These are phyloP conservation scores for Spatulosminthurus flaviceps DNA, from an alignment of 2,888 invertebrate species.

Conservation along the genomic window DNA sequence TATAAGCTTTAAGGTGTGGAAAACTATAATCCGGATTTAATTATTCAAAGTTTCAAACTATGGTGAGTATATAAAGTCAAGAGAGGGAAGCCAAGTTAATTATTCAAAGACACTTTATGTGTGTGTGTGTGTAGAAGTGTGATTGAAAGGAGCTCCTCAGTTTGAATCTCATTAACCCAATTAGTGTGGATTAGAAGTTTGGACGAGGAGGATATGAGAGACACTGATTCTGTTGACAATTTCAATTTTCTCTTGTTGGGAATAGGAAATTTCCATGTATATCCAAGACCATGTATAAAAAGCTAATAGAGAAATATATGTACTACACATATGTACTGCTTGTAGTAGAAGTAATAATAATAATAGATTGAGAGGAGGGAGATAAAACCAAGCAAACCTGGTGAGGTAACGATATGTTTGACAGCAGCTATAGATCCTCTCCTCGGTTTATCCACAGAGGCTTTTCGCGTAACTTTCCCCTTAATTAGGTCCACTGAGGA, in stretches of 20 bases:
- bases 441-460: slow-evolving; percentile 61
- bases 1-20: too few relatives aligned
- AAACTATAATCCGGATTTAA: not conserved
- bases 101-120: not conserved
- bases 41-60: slow-evolving; percentile 1
- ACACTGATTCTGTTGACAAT: not conserved
- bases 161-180: slow-evolving; percentile 4
- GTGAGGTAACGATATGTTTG: slow-evolving; percentile 62
- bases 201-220: not conserved
- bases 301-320: too few relatives aligned
- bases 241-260: not conserved
- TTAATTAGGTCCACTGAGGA: slow-evolving; percentile 85
- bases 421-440: slow-evolving; percentile 60
- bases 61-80: not conserved
- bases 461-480: slow-evolving; percentile 69
- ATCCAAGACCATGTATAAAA: too few relatives aligned
- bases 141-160: not conserved
- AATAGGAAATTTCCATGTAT: too few relatives aligned
- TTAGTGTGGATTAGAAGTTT: not conserved
- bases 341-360: too few relatives aligned
- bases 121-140: too few relatives aligned
- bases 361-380: not conserved
- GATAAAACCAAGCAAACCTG: slow-evolving; percentile 49
- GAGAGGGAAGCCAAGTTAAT: not conserved
- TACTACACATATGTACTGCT: too few relatives aligned